A percentile compares a stretch with the other conserved stretches of the same genome.
Conservation (phyloP, 1,140 invertebrate species). For the Choristoneura fumiferana region DNA sequence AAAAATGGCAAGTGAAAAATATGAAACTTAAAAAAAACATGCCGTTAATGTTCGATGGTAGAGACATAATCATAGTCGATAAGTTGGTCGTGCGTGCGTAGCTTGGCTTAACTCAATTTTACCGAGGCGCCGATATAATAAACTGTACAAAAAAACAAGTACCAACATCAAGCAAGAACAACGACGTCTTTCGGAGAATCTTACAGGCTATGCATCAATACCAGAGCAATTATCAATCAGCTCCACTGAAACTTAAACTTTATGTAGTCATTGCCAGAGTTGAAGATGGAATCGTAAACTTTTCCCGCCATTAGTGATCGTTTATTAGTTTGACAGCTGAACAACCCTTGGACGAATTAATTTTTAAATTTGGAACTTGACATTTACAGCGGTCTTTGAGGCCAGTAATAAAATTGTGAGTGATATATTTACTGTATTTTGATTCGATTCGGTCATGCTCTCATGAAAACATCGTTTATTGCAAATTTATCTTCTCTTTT, state of each 20-base stretch:
- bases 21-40: no score
- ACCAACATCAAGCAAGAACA: conserved; percentile 7
- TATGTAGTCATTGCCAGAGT: background rate
- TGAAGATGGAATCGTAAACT: background rate
- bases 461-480: background rate
- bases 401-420: conserved; percentile 17
- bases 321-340: conserved; percentile 17
- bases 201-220: conserved; percentile 17
- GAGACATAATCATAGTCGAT: no score
- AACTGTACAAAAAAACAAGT: conserved; percentile 26
- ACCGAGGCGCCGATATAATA: conserved; percentile 31
- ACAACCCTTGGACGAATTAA: conserved; percentile 17
- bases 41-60: no score
- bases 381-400: conserved; percentile 7
- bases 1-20: no score
- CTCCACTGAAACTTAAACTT: background rate
- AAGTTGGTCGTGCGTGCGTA: conserved; percentile 10
- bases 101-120: conserved; percentile 35
- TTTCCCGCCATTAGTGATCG: background rate
- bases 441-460: background rate
- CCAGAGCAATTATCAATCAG: background rate
- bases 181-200: conserved; percentile 27
- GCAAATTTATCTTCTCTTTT: background rate
- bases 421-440: conserved; percentile 2
- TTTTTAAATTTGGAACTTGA: conserved; percentile 15